phyloP scores from a whole-genome alignment of 1,140 invertebrate genomes.

The Heliothis virescens region DNA sequence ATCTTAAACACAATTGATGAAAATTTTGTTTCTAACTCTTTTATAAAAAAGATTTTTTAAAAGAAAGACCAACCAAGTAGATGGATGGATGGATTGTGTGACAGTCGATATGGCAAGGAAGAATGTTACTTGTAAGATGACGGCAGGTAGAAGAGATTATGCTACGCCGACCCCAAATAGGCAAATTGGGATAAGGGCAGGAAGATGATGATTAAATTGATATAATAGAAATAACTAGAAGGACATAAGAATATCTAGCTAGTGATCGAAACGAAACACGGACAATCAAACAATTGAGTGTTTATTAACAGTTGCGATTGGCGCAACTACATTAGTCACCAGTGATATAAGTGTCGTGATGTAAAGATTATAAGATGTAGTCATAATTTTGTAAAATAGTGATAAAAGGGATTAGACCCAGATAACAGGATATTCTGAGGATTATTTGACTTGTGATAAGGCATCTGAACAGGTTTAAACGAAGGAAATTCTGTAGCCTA shows the following conservation, averaged over 20 bases:
- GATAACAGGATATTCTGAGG: conserved; percentile 4
- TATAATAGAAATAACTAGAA: not conserved
- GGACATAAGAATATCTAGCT: not conserved
- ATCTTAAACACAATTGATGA: not conserved
- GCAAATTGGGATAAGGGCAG: too few species aligned
- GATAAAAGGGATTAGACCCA: conserved; percentile 12
- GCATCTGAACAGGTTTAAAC: not conserved
- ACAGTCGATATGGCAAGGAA: too few species aligned
- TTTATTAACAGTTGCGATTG: conserved; percentile 53
- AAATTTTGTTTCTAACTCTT: not conserved
- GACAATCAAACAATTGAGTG: conserved; percentile 42
- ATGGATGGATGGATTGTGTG: too few species aligned
- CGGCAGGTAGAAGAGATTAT: too few species aligned
- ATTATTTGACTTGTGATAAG: not conserved
- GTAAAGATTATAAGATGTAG: conserved; percentile 18
- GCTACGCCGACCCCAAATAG: too few species aligned
- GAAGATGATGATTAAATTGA: not conserved
- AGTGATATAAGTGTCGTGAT: conserved; percentile 53
- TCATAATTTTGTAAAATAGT: conserved; percentile 28
- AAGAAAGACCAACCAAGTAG: too few species aligned
- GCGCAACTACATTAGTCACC: conserved; percentile 48
- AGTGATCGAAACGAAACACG: not conserved
- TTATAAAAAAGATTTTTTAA: not conserved
- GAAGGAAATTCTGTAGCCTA: not conserved
- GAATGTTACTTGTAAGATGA: too few species aligned